phyloP scores from a whole-genome alignment of 2,113 vertebrate genomes.

The Cochlearius cochlearius region DNA sequence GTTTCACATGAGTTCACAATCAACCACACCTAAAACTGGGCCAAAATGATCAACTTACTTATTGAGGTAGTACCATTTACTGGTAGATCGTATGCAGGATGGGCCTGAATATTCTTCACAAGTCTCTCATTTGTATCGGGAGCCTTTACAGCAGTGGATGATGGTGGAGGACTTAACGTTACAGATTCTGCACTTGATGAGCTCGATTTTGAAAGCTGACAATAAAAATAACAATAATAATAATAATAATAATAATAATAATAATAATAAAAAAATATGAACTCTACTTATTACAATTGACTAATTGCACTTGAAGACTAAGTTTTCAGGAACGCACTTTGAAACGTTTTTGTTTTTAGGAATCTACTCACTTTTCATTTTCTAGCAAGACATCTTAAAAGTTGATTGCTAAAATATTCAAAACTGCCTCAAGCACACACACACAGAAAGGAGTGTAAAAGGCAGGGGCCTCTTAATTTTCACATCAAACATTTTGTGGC shows the following conservation, averaged over 20 bases:
- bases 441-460: neutral
- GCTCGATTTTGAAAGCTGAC: constrained; percentile 67
- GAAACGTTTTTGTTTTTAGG: neutral
- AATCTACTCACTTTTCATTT: neutral
- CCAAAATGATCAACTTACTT: constrained; percentile 58
- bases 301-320: neutral
- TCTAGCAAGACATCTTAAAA: neutral
- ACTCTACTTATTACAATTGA: neutral
- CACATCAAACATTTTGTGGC: neutral
- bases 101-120: constrained; percentile 73
- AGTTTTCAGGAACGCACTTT: neutral
- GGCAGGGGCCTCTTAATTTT: neutral
- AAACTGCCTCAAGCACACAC: neutral
- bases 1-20: neutral
- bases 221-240: neutral
- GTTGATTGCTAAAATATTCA: neutral
- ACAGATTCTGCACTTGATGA: constrained; percentile 60
- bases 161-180: constrained; percentile 42
- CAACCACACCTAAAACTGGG: neutral
- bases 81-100: constrained; percentile 74
- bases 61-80: constrained; percentile 65
- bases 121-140: constrained; percentile 77
- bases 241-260: neutral
- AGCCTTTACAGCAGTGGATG: constrained; percentile 62
- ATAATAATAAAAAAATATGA: neutral